Evolutionary conservation across 2,113 vertebrate species (phyloP), one percentile per base, ranked within the genome.

Genomic region (Tonatia bakeri): DNA sequence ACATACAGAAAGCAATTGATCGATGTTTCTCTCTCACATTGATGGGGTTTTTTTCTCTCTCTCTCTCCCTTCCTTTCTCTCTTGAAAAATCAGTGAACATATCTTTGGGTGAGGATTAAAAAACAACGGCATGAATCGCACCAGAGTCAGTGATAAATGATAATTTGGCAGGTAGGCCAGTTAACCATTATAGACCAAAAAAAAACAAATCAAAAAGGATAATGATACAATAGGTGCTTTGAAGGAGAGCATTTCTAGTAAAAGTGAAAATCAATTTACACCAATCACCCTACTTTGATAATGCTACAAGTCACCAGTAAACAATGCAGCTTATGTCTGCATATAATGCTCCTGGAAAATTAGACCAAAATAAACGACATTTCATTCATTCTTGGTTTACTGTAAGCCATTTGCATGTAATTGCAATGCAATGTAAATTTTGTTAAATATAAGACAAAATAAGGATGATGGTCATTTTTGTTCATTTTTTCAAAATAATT

Each of bases 401-500:
- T 10, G 1, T 38, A 59, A 96, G 14, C 61, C 89, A 79, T 52
- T 92, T 20, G 14, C 75, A n/a, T 47, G 7, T 31, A 82, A 85
- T 45, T 85, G 38, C 40, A 36, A 64, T 17, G 8, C 22, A 86
- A 79, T 38, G 59, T 95, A 83, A 76, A 77, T 73, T 82, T 61
- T 36, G 4, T 72, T 89, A 56, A 59, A 67, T 31, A n/a, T 28
- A 90, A 84, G 36, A 76, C 5, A 87, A 91, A 87, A 76, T 50
- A 92, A 82, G 65, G 10, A 26, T 15, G 22, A 28, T 10, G 26
- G 69, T 89, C n/a, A 45, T 38, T 73, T 90, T 79, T 83, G 5
- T 33, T 87, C 69, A 85, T 45, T 87, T 95, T 91, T 92, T 86
- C 45, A 82, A 88, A 96, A 87, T 80, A 61, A 85, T 69, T 82